Evolutionary conservation across 2,113 vertebrate species (phyloP).

Genomic region (Illadopsis cleaveri): DNA sequence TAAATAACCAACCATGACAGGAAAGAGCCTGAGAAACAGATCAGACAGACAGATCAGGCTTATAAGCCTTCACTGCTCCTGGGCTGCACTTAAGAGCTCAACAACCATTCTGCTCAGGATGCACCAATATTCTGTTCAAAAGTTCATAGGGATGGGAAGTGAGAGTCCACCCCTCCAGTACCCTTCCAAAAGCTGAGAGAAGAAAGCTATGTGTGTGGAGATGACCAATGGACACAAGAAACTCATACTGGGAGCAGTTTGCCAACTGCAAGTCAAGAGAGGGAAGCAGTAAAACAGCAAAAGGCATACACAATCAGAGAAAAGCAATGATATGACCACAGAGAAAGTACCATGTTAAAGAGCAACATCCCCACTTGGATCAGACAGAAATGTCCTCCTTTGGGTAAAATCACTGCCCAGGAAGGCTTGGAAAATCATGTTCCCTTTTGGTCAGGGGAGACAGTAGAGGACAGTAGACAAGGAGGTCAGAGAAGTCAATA

Average conservation of each 20-base stretch:
- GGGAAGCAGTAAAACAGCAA: neutral
- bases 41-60: neutral
- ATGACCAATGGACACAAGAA: neutral
- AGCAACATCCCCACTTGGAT: neutral
- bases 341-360: neutral
- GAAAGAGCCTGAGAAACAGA: neutral
- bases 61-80: neutral
- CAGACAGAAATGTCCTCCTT: neutral
- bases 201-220: neutral
- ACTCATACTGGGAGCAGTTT: neutral
- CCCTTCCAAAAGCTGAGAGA: neutral
- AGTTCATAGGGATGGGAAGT: neutral
- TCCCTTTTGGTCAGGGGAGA: neutral
- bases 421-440: neutral
- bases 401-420: neutral
- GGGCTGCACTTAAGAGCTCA: neutral
- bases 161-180: neutral
- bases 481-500: neutral
- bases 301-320: neutral
- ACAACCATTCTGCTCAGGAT: neutral
- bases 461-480: neutral
- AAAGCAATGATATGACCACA: neutral
- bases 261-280: neutral
- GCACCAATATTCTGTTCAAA: neutral
- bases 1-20: neutral